Conservation (phyloP, 2,888 invertebrate genomes). For the Watsonalla cultraria region DNA sequence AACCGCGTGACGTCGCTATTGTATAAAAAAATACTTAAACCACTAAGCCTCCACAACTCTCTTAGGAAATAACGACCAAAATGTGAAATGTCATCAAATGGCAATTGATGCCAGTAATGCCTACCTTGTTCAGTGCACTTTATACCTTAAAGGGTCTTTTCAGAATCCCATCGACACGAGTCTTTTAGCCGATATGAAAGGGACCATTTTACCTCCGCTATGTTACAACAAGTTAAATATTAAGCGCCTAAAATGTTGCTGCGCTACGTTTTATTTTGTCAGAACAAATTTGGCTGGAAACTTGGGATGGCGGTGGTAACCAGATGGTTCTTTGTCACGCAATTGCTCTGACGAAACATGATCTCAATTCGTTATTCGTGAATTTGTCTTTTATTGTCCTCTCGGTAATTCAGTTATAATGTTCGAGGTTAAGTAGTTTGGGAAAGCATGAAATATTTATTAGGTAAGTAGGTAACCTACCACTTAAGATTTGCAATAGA, state of each 20-base stretch:
- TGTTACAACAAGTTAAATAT: constrained; percentile 27
- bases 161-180: constrained; percentile 35
- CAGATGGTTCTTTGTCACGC: not conserved
- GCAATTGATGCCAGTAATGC: not conserved
- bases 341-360: not conserved
- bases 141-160: constrained; percentile 30
- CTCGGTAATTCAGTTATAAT: not conserved
- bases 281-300: not conserved
- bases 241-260: constrained; percentile 31
- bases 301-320: not conserved
- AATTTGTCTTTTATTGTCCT: not conserved
- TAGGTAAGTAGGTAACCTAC: too few relatives aligned
- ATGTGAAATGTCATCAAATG: not conserved
- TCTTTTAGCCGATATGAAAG: constrained; percentile 36
- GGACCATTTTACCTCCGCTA: constrained; percentile 29
- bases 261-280: constrained; percentile 3
- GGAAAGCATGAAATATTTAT: not conserved
- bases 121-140: constrained; percentile 35
- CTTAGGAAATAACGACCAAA: not conserved
- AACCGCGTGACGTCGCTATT: too few relatives aligned
- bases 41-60: too few relatives aligned
- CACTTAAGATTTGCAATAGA: too few relatives aligned
- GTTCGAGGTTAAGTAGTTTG: not conserved
- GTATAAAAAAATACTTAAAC: too few relatives aligned
- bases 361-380: not conserved